Percentiles rank a stretch among this genome's conserved stretches.
Evolutionary conservation across 1,140 invertebrate species (phyloP).

Genomic region (Drosophila repletoides): DNA sequence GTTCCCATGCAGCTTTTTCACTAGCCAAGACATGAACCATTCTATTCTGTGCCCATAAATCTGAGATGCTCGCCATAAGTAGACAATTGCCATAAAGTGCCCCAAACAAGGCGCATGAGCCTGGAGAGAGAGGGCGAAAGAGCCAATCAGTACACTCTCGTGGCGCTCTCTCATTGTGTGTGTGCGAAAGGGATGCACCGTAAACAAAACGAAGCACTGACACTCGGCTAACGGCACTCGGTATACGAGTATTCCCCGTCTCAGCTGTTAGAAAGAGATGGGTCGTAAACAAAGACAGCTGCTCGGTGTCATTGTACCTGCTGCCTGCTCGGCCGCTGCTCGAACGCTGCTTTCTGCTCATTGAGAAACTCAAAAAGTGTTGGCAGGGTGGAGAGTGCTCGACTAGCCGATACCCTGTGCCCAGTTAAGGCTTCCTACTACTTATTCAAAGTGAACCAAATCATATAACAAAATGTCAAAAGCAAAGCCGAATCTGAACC

Average conservation of each 20-base stretch:
- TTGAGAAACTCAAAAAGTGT: conserved; percentile 29
- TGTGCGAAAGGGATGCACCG: conserved; percentile 70
- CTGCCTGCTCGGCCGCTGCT: too few relatives aligned
- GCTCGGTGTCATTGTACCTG: conserved; percentile 74
- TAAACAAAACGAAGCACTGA: conserved; percentile 66
- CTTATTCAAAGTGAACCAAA: too few relatives aligned
- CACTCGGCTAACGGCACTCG: not conserved
- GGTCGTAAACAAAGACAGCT: conserved; percentile 82
- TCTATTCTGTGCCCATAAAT: conserved; percentile 9
- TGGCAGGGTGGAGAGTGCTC: not conserved
- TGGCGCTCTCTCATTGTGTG: too few relatives aligned
- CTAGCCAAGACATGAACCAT: conserved; percentile 24
- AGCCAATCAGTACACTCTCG: too few relatives aligned
- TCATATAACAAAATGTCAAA: too few relatives aligned
- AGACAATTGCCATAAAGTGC: conserved; percentile 13
- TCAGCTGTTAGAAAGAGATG: conserved; percentile 67
- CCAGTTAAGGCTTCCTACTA: too few relatives aligned
- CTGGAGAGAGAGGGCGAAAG: conserved; percentile 20
- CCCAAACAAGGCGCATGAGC: conserved; percentile 30
- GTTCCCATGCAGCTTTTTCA: conserved; percentile 12
- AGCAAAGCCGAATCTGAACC: too few relatives aligned
- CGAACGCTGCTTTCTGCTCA: conserved; percentile 33
- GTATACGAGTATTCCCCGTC: conserved; percentile 36
- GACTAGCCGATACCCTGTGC: not conserved
- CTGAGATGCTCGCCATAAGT: conserved; percentile 12